phyloP scores from a whole-genome alignment of 2,797 vertebrate genomes.

The Enoplosus armatus region DNA sequence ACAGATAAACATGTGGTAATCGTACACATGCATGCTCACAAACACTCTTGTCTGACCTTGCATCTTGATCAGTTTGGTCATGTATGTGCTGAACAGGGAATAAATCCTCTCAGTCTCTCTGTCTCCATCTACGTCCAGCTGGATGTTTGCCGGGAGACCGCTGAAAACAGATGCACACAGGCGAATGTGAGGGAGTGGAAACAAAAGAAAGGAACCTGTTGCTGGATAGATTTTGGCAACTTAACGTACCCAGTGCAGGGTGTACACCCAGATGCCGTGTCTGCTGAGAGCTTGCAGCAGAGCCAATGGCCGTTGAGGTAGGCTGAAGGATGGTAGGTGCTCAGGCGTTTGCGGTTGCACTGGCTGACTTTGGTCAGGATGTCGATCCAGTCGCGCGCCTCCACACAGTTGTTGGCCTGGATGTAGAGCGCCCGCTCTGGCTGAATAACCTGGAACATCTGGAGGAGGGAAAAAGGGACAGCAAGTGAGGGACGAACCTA shows the following conservation, averaged over 20 bases:
- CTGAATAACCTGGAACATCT: constrained; percentile 99
- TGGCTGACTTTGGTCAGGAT: constrained; percentile 99
- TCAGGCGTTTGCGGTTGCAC: constrained; percentile 96
- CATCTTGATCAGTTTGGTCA: constrained; percentile 97
- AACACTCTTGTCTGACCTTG: constrained; percentile 87
- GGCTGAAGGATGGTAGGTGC: constrained; percentile 96
- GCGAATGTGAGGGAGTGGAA: constrained; percentile 25
- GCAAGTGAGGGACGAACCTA: neutral
- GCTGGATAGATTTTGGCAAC: neutral
- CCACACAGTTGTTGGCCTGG: constrained; percentile 99
- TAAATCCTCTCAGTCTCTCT: constrained; percentile 97
- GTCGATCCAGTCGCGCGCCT: constrained; percentile 98
- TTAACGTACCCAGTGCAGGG: constrained; percentile 94
- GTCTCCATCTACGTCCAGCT: constrained; percentile 97
- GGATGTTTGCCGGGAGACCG: constrained; percentile 96
- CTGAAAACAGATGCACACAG: constrained; percentile 77
- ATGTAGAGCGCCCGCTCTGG: constrained; percentile 97
- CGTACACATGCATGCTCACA: neutral
- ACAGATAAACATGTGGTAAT: neutral
- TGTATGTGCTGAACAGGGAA: constrained; percentile 94
- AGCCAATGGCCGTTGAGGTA: constrained; percentile 99
- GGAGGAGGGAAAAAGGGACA: constrained; percentile 14
- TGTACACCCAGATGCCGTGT: constrained; percentile 91
- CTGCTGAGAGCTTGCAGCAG: constrained; percentile 94
- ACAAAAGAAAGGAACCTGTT: constrained; percentile 17